Base-by-base conservation (phyloP, 1,140 invertebrate species). In the Adelges cooleyi region DNA sequence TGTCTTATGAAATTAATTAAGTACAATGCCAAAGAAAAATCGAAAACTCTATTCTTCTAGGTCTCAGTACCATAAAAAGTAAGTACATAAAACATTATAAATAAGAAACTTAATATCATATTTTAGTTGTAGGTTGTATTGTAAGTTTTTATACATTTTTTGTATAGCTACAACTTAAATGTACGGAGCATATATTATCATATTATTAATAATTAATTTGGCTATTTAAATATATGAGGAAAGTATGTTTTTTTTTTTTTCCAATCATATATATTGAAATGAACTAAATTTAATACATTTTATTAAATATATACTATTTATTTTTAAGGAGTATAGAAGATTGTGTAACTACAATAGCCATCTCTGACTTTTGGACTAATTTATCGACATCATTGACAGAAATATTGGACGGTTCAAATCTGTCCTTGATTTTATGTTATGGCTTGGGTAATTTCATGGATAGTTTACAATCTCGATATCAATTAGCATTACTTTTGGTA, bases 371-470 rank as follows among this genome's bases (percentile, higher is more conserved):
- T n/a, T 67, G 48, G 29, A 40, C 22, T 46, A 50, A 46, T 15
- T 42, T 67, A 25, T 49, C 29, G 22, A n/a, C 5, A 15, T 25
- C 40, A 36, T 49, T 67, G 20, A 67, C 59, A 67, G 17, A 62
- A 13, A 15, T 13, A 40, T 40, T 51, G 27, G 29, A 59, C 18
- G 23, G 18, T 27, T 23, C 49, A 1, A 48, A 62, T 17, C 18
- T 13, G 15, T 67, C 54, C 36, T 44, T 46, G 18, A 65, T 66
- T 8, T 18, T 68, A 29, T 66, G 67, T 36, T 68, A 68, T 59
- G 67, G 67, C 1, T 18, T 68, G 36, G 67, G 67, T 25, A 66
- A 68, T 59, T 68, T 68, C 23, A 42, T 65, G 6, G 53, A 66
- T 6, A 68, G 65, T 29, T 49, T 68, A 25, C 51, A 65, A 50